Evolutionary conservation across 2,888 invertebrate species (phyloP).

Genomic region (Epinotia bilunana): DNA sequence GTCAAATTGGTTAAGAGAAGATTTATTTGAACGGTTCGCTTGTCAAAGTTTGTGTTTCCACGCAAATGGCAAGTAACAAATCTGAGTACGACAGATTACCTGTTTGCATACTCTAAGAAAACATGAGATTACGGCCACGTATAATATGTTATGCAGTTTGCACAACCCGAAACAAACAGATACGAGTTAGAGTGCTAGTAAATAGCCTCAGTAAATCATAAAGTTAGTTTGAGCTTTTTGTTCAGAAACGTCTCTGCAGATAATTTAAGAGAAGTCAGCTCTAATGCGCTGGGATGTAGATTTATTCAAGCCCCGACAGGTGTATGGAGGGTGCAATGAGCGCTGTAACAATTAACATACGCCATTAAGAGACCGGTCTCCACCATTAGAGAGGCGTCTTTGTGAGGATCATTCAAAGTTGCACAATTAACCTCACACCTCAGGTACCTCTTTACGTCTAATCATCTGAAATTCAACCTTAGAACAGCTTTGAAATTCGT

Average conservation of each 20-base stretch:
- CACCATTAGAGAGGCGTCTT: slow-evolving; percentile 38
- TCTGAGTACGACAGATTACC: slow-evolving; percentile 1
- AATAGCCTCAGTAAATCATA: slow-evolving; percentile 16
- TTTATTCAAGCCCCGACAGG: slow-evolving; percentile 42
- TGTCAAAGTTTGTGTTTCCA: not conserved
- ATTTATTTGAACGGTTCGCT: slow-evolving; percentile 19
- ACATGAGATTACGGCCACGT: not conserved
- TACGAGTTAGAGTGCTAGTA: slow-evolving; percentile 6
- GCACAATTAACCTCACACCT: slow-evolving; percentile 49
- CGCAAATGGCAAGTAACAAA: not conserved
- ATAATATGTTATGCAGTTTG: slow-evolving; percentile 10
- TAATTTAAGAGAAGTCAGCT: slow-evolving; percentile 34
- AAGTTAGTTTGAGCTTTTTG: slow-evolving; percentile 33
- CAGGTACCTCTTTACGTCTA: no score
- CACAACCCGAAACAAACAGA: slow-evolving; percentile 13
- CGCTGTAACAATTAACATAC: slow-evolving; percentile 44
- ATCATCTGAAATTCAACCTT: slow-evolving; percentile 16
- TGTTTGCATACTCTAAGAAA: not conserved
- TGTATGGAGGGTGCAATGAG: slow-evolving; percentile 38
- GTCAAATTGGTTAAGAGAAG: slow-evolving; percentile 19
- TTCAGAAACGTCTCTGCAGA: slow-evolving; percentile 25
- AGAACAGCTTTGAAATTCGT: not conserved
- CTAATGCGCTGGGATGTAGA: slow-evolving; percentile 33
- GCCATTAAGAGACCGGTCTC: slow-evolving; percentile 43
- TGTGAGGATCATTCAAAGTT: slow-evolving; percentile 49